Conservation (phyloP, 2,888 invertebrate genomes). For the Tricholauxania praeusta region DNA sequence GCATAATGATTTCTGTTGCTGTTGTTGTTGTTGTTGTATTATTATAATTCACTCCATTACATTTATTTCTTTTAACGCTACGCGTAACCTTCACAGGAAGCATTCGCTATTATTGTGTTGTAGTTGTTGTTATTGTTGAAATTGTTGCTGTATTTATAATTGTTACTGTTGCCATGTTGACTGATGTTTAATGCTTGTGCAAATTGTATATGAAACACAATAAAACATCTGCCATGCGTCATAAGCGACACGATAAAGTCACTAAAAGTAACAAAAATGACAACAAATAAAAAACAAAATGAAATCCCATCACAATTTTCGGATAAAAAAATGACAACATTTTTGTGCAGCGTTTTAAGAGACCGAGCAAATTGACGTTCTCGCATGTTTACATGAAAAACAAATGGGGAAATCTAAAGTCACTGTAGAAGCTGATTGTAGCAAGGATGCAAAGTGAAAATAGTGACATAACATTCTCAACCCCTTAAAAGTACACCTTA, state of each 20-base stretch:
- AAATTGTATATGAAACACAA: not conserved
- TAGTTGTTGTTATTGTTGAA: slow-evolving; percentile 11
- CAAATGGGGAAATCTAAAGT: too few relatives aligned
- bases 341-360: too few relatives aligned
- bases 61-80: not conserved
- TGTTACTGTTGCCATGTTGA: slow-evolving; percentile 5
- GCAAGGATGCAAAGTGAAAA: too few relatives aligned
- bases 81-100: slow-evolving; percentile 4
- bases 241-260: slow-evolving; percentile 8
- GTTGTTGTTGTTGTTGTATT: slow-evolving; percentile 18
- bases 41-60: slow-evolving; percentile 33
- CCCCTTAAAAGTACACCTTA: too few relatives aligned
- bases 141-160: slow-evolving; percentile 10
- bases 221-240: slow-evolving; percentile 23
- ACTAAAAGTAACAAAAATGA: not conserved
- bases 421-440: too few relatives aligned
- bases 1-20: not conserved
- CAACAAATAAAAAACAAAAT: too few relatives aligned
- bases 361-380: too few relatives aligned
- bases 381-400: too few relatives aligned
- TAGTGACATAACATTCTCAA: too few relatives aligned
- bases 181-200: slow-evolving; percentile 15
- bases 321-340: too few relatives aligned
- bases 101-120: not conserved
- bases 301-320: too few relatives aligned